A percentile compares a stretch with the other conserved stretches of the same genome.
Evolutionary conservation across 2,113 vertebrate species (phyloP).

Genomic region (Sterna hirundo): DNA sequence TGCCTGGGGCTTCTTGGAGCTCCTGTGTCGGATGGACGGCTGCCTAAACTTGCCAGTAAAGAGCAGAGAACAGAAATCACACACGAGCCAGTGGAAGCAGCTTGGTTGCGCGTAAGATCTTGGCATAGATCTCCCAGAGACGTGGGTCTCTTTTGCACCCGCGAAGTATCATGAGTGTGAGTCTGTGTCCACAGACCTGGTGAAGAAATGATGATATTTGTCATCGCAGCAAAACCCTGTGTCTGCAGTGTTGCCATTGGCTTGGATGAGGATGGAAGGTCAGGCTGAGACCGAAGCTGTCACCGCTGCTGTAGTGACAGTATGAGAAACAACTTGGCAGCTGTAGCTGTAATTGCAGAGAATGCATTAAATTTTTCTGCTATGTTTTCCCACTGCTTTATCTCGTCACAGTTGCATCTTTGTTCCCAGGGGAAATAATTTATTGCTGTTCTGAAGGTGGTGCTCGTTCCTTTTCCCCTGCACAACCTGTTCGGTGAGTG

Average conservation of each 20-base stretch:
- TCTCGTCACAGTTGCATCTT: neutral
- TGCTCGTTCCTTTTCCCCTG: neutral
- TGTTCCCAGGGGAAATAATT: constrained; percentile 6
- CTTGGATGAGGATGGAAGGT: neutral
- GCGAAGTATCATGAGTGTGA: rapidly evolving
- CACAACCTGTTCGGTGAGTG: neutral
- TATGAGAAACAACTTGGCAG: constrained; percentile 2
- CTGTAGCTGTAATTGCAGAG: neutral
- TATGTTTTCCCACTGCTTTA: neutral
- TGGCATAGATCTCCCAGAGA: neutral
- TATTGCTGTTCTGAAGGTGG: constrained; percentile 18
- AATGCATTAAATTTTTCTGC: neutral
- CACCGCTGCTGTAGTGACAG: neutral
- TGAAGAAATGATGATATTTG: rapidly evolving
- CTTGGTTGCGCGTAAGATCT: neutral
- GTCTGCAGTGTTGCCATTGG: neutral
- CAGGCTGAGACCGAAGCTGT: neutral
- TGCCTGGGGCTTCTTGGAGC: neutral
- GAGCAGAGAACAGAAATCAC: neutral
- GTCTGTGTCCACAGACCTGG: neutral
- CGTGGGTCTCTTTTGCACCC: neutral
- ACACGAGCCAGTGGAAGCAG: rapidly evolving
- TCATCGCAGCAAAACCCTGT: neutral
- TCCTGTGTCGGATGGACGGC: neutral
- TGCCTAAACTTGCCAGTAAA: neutral